Evolutionary conservation across 2,797 vertebrate species (phyloP).

Genomic region (Dendrocincla fuliginosa): DNA sequence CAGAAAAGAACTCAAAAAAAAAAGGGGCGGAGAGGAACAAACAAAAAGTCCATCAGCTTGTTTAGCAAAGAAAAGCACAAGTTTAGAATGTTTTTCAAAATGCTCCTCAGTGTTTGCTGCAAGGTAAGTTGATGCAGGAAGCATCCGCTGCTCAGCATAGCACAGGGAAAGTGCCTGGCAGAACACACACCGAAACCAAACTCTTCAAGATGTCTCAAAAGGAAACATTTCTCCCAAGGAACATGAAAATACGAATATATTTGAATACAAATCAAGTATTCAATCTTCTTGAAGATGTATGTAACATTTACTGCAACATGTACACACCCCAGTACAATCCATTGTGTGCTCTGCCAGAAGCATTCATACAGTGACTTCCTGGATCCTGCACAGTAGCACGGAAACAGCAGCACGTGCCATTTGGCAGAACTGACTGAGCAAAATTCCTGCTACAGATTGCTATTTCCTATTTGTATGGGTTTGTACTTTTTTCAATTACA

Average conservation of each 20-base stretch:
- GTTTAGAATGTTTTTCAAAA: background rate
- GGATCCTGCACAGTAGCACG: background rate
- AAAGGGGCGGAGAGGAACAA: rapidly evolving
- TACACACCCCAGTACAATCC: background rate
- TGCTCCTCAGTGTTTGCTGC: background rate
- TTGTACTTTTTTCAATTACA: background rate
- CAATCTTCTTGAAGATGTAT: rapidly evolving
- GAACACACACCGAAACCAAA: background rate
- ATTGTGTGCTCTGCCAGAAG: background rate
- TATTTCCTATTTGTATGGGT: background rate
- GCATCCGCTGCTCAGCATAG: background rate
- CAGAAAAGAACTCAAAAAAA: background rate
- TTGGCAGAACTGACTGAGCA: background rate
- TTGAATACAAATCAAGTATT: background rate
- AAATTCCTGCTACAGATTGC: background rate
- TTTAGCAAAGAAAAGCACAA: background rate
- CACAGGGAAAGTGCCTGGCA: background rate
- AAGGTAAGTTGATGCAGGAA: background rate
- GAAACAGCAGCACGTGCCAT: background rate
- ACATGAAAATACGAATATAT: background rate
- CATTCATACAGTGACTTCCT: background rate
- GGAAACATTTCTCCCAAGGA: background rate
- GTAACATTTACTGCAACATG: background rate
- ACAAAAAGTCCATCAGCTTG: background rate
- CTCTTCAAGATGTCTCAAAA: background rate